Evolutionary conservation across 2,888 invertebrate species (phyloP).

Genomic region (Imbricaverruca yamaguchii): DNA sequence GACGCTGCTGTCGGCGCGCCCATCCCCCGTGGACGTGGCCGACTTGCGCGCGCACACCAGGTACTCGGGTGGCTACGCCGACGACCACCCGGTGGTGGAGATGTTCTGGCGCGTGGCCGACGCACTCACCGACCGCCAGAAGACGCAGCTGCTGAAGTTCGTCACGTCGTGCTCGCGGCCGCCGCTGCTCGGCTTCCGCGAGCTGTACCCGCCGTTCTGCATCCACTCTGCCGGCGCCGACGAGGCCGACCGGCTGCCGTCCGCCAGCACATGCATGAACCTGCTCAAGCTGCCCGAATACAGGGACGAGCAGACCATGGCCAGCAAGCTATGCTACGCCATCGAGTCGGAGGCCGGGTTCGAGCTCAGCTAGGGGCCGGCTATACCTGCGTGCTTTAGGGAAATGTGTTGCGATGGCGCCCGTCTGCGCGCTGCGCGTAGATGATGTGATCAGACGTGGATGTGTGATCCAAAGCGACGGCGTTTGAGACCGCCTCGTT

Average conservation of each 20-base stretch:
- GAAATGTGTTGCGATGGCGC: too few species aligned
- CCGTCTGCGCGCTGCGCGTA: too few species aligned
- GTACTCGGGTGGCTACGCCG: conserved; percentile 59
- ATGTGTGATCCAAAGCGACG: too few species aligned
- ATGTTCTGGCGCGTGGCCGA: conserved; percentile 85
- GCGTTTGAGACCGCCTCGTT: too few species aligned
- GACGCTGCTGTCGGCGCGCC: conserved; percentile 90
- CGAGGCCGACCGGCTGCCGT: conserved; percentile 76
- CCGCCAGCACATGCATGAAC: conserved; percentile 97
- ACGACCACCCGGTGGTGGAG: conserved; percentile 56
- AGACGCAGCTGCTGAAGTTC: conserved; percentile 84
- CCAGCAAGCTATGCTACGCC: conserved; percentile 79
- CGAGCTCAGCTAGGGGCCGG: conserved; percentile 56
- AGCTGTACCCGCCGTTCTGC: conserved; percentile 90
- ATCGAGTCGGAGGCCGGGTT: conserved; percentile 94
- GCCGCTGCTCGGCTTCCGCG: conserved; percentile 81
- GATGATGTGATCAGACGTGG: too few species aligned
- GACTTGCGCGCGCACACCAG: conserved; percentile 81
- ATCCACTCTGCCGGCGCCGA: conserved; percentile 86
- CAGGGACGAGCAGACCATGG: conserved; percentile 62
- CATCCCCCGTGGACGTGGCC: conserved; percentile 79
- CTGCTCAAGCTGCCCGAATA: conserved; percentile 91
- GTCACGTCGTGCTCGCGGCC: conserved; percentile 97
- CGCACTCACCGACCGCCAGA: conserved; percentile 72
- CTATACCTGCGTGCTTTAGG: background rate